These are phyloP conservation scores for Bombyx mandarina DNA, from an alignment of 1,140 invertebrate species.

Conservation along the genomic window DNA sequence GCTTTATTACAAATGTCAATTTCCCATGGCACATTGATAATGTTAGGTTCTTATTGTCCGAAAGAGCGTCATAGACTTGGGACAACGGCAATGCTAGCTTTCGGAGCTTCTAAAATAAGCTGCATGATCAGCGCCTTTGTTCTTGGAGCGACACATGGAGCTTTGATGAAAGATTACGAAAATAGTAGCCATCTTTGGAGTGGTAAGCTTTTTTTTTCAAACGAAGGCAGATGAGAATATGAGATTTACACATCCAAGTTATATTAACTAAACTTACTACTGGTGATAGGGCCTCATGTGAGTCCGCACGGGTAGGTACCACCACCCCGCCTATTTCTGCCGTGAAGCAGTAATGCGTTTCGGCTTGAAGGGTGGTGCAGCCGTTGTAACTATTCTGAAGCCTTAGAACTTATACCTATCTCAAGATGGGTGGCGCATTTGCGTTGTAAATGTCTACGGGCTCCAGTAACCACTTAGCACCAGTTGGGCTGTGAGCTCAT, in stretches of 20 bases:
- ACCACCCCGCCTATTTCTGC: too few species aligned
- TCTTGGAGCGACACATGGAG: conserved; percentile 43
- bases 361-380: too few species aligned
- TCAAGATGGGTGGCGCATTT: too few species aligned
- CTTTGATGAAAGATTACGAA: conserved; percentile 43
- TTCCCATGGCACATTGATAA: conserved; percentile 43
- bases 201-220: conserved; percentile 18
- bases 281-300: too few species aligned
- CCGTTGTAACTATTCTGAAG: too few species aligned
- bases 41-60: conserved; percentile 52
- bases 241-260: not conserved
- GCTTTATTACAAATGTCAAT: conserved; percentile 42
- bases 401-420: too few species aligned
- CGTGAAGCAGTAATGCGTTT: too few species aligned
- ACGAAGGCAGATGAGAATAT: not conserved
- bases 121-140: conserved; percentile 34
- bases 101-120: conserved; percentile 30
- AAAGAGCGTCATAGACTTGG: conserved; percentile 33
- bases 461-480: too few species aligned
- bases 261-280: too few species aligned
- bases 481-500: too few species aligned
- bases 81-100: conserved; percentile 29
- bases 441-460: too few species aligned
- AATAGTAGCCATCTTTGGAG: conserved; percentile 35
- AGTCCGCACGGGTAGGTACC: too few species aligned